Base-by-base conservation (phyloP, 2,888 invertebrate species). In the Hermodice carunculata region DNA sequence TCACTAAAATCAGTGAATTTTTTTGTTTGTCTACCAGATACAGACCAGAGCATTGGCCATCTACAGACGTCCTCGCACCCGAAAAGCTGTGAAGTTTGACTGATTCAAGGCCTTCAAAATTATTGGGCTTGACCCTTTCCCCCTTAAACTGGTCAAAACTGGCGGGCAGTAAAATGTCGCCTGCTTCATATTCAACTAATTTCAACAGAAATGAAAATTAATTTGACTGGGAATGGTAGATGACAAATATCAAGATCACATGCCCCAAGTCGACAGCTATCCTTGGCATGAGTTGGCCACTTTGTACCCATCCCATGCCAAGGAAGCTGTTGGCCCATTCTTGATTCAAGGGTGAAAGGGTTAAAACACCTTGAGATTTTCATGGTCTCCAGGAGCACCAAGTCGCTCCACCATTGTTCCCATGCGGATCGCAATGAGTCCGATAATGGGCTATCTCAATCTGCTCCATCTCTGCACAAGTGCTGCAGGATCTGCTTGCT, bases 41-140 rank as follows among this genome's bases (percentile, higher is more conserved):
- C 19, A 75, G 19, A 61, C 72, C 74, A 26, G 69, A 67, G 44
- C 69, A 72, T 40, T 69, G 68, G 6, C 74, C 73, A 44, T 76
- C 75, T 6, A 71, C 73, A 31, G 8, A n/a, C 0, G 37, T 52
- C 59, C 69, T 68, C 14, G 62, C 68, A 71, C 74, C 74, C 11
- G 67, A 68, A 48, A 76, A 76, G 34, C 70, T 69, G 54, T 76
- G 74, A 22, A 76, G 28, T 46, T 73, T 57, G 0, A 51, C 37
- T 1, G 24, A n/a, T 11, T 26, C 24, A 5, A 67, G 48, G 1
- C 60, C 43, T 3, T 66, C 73, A 67, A 75, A 73, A 3, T 51
- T 60, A 4, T 22, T 28, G 5, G 73, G 74, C 37, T n/a, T n/a
- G n/a, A n/a, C n/a, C n/a, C n/a, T n/a, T n/a, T n/a, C n/a, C n/a